Conservation (phyloP, 2,888 invertebrate genomes). For the Papilio protenor region DNA sequence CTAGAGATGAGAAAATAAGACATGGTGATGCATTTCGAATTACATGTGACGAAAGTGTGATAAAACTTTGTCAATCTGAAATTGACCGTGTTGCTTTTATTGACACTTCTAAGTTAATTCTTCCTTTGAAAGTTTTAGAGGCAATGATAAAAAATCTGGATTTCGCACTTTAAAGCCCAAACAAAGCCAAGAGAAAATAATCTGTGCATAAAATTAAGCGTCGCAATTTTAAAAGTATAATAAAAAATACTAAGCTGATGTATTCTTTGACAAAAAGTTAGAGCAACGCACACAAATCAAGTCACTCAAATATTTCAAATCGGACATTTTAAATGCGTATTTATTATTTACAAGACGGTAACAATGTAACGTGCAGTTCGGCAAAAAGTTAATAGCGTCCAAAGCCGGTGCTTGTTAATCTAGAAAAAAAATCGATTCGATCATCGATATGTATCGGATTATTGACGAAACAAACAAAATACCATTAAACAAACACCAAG, state of each 20-base stretch:
- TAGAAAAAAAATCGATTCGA: slow-evolving; percentile 28
- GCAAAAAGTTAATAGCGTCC: slow-evolving; percentile 27
- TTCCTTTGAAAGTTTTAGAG: neutral
- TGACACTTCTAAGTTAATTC: neutral
- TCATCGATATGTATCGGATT: slow-evolving; percentile 40
- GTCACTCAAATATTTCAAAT: slow-evolving; percentile 19
- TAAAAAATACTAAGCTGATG: slow-evolving; percentile 5
- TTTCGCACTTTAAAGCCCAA: neutral
- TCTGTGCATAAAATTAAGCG: neutral
- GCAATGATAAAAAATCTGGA: neutral
- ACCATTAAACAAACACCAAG: slow-evolving; percentile 50
- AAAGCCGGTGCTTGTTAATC: slow-evolving; percentile 32
- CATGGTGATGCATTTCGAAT: slow-evolving; percentile 21
- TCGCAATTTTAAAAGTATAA: slow-evolving; percentile 4
- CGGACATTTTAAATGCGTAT: slow-evolving; percentile 25
- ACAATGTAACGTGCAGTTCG: slow-evolving; percentile 18
- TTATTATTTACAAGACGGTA: slow-evolving; percentile 32
- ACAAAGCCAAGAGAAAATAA: neutral
- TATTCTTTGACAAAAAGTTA: slow-evolving; percentile 16
- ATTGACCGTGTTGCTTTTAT: slow-evolving; percentile 21
- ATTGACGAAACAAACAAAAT: slow-evolving; percentile 41
- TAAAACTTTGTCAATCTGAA: slow-evolving; percentile 25
- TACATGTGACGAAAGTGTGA: slow-evolving; percentile 35
- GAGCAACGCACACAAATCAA: slow-evolving; percentile 4
- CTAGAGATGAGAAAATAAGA: slow-evolving; percentile 48